Evolutionary conservation across 1,140 invertebrate species (phyloP).

Genomic region (Sycobia sp.): DNA sequence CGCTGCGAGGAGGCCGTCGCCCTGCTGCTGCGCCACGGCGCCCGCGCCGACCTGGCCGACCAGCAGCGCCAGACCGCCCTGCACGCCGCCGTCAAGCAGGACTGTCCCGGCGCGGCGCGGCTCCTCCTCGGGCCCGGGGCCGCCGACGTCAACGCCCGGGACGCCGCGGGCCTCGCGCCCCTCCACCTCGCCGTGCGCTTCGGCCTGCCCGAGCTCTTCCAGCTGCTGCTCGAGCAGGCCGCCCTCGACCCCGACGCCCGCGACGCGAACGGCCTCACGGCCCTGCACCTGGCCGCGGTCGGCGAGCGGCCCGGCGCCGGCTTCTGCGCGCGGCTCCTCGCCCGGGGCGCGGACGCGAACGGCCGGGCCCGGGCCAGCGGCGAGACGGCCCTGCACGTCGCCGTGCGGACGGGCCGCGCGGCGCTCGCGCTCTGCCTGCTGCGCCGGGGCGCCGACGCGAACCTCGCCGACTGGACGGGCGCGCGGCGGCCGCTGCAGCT

Average conservation of each 20-base stretch:
- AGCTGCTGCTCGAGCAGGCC: not conserved
- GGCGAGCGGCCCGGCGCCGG: slow-evolving; percentile 6
- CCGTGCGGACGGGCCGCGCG: not conserved
- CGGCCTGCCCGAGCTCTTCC: not conserved
- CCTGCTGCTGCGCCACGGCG: not conserved
- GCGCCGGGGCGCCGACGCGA: not conserved
- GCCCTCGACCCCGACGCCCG: slow-evolving; percentile 5
- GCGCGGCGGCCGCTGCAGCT: not conserved
- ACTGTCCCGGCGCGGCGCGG: not conserved
- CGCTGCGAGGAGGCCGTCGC: not conserved
- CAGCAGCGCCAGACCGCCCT: not conserved
- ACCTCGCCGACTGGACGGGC: not conserved
- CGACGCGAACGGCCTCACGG: slow-evolving; percentile 1
- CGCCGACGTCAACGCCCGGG: slow-evolving; percentile 7
- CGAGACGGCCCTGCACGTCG: slow-evolving; percentile 15
- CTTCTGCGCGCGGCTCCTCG: not conserved
- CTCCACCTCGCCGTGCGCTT: not conserved
- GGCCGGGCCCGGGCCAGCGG: not conserved
- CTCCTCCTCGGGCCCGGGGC: not conserved
- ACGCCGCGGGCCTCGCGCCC: not conserved
- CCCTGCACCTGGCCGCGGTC: slow-evolving; percentile 8
- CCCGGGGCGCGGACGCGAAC: not conserved
- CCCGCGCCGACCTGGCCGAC: not conserved
- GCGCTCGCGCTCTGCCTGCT: not conserved
- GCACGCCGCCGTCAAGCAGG: not conserved